A percentile compares a stretch with the other conserved stretches of the same genome.
These are phyloP conservation scores for Timema cristinae DNA, from an alignment of 2,888 invertebrate species.

Conservation along the genomic window DNA sequence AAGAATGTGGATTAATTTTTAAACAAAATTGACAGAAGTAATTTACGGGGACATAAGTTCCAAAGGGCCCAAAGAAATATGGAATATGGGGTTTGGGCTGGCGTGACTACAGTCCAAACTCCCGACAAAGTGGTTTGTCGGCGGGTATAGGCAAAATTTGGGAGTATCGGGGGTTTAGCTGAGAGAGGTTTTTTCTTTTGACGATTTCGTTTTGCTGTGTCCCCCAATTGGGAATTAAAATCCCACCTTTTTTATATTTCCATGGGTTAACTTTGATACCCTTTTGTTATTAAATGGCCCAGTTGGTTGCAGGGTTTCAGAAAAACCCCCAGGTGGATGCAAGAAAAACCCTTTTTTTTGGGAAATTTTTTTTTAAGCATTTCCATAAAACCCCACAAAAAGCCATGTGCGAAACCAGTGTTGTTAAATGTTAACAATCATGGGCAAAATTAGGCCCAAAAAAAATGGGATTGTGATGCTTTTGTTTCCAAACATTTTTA, in stretches of 20 bases:
- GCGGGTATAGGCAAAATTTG: slow-evolving; percentile 43
- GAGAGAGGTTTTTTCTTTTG: slow-evolving; percentile 37
- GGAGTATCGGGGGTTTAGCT: slow-evolving; percentile 41
- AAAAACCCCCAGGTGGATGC: slow-evolving; percentile 37
- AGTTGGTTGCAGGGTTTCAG: slow-evolving; percentile 38
- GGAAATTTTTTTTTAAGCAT: slow-evolving; percentile 34
- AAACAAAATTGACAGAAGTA: too few species aligned
- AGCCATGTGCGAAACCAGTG: slow-evolving; percentile 30
- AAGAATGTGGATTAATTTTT: too few species aligned
- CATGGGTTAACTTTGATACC: slow-evolving; percentile 30
- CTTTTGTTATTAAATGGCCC: slow-evolving; percentile 41
- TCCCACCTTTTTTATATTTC: not conserved
- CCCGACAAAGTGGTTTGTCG: slow-evolving; percentile 40
- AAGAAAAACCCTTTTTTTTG: slow-evolving; percentile 33
- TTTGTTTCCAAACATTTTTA: slow-evolving; percentile 40
- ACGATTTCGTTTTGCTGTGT: not conserved
- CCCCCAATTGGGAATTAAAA: slow-evolving; percentile 3
- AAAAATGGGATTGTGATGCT: slow-evolving; percentile 39
- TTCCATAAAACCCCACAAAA: slow-evolving; percentile 34
- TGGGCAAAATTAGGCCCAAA: slow-evolving; percentile 37
- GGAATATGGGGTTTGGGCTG: slow-evolving; percentile 44
- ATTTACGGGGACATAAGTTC: too few species aligned
- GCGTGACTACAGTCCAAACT: slow-evolving; percentile 43
- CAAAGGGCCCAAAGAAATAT: too few species aligned
- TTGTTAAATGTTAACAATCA: slow-evolving; percentile 37